Base-by-base conservation (phyloP, 1,140 invertebrate species). In the Drosophila cardini region DNA sequence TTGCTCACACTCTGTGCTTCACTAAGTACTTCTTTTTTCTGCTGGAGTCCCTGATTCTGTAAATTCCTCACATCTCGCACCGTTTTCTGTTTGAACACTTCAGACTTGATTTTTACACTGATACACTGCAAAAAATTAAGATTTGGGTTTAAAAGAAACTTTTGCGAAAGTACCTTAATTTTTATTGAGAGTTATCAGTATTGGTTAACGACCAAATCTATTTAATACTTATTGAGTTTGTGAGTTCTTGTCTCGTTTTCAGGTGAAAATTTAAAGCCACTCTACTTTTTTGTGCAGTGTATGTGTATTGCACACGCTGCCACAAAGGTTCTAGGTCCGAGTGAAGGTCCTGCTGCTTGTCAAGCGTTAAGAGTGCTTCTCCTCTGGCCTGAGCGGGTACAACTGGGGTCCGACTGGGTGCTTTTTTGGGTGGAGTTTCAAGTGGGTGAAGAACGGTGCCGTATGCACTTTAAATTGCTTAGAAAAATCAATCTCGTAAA, bases 401-500 rank as follows among this genome's bases (percentile, higher is more conserved):
- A 26, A 26, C 21, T 26, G 21, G 21, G 21, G 21, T 26, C 5
- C 21, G 21, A 26, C 21, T 26, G 21, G 21, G 4, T 26, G 21
- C 4, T 21, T 4, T 16, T 18, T 11, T 13, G 30, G 32, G 30
- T 11, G 34, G 16, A 1, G 34, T 65, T 40, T n/a, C 38, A 40
- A 26, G 9, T 11, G 16, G 15, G 8, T 60, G 43, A 36, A n/a
- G 11, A 13, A 13, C 13, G 10, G 10, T 55, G 34, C 43, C 58
- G 60, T 63, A 36, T 64, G 68, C 86, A 86, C 83, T 87, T 86
- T 86, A 86, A 86, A 86, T 86, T 86, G 82, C 82, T 86, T 87
- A 86, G 82, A 86, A 86, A 86, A 86, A 86, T 86, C 82, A 86
- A 86, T 86, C 83, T 87, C 78, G 82, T 86, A 86, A 86, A 87